Evolutionary conservation across 2,113 vertebrate species (phyloP).

Genomic region (Tragelaphus strepsiceros): DNA sequence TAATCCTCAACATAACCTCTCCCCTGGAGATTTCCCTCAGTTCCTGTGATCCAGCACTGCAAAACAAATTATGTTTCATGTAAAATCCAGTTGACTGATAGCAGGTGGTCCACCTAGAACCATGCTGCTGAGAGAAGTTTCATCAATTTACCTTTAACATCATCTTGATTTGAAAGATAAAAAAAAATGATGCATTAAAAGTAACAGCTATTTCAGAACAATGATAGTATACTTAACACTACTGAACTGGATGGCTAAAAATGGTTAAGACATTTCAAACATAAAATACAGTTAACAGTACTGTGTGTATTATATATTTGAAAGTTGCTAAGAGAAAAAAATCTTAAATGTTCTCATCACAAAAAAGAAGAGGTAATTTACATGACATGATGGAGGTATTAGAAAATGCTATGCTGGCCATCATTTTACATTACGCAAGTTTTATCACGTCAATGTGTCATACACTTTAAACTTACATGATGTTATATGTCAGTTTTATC

Average conservation of each 20-base stretch:
- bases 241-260: neutral
- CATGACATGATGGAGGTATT: neutral
- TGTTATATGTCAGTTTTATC: neutral
- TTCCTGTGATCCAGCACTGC: neutral
- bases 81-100: neutral
- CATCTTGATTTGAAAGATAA: neutral
- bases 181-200: neutral
- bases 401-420: neutral
- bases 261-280: neutral
- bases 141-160: neutral
- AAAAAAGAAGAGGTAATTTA: neutral
- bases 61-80: neutral
- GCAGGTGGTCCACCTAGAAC: neutral
- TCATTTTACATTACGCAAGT: neutral
- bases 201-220: neutral
- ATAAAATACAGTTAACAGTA: neutral
- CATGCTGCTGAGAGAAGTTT: neutral
- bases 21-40: neutral
- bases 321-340: neutral
- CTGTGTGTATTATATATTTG: neutral
- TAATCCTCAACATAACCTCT: neutral
- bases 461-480: neutral
- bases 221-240: neutral
- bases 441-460: neutral
- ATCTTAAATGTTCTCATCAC: neutral